Evolutionary conservation across 2,797 vertebrate species (phyloP).

Genomic region (Serranus cabrilla): DNA sequence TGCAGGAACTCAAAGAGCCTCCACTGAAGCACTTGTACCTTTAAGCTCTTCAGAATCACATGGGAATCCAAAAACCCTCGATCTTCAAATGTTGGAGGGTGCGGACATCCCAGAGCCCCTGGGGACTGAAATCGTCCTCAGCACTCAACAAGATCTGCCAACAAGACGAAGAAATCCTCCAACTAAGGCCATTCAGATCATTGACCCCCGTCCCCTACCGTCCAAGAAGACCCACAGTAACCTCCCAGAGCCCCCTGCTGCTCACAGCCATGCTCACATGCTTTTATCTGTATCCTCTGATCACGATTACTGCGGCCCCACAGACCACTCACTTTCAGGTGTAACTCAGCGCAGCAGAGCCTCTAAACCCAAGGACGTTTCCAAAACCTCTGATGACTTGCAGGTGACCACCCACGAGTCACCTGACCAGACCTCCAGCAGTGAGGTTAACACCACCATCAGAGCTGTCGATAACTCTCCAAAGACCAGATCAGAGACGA

Average conservation of each 20-base stretch:
- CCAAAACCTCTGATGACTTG: constrained; percentile 13
- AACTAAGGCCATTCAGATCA: constrained; percentile 86
- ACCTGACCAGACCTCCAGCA: not conserved
- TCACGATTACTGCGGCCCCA: constrained; percentile 91
- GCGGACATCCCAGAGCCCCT: constrained; percentile 63
- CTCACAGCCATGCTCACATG: constrained; percentile 14
- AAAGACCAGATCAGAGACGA: not conserved
- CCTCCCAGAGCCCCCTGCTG: not conserved
- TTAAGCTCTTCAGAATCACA: constrained; percentile 26
- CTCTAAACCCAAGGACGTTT: constrained; percentile 15
- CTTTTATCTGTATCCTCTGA: constrained; percentile 80
- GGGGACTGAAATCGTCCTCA: constrained; percentile 82
- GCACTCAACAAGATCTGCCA: constrained; percentile 77
- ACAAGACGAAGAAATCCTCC: constrained; percentile 71
- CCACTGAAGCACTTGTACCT: constrained; percentile 8
- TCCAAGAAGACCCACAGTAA: constrained; percentile 68
- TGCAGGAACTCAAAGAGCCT: constrained; percentile 2
- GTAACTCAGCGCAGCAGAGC: constrained; percentile 81
- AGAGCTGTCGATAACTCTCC: constrained; percentile 14
- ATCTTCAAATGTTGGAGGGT: not conserved
- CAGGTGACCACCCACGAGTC: not conserved
- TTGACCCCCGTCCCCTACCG: constrained; percentile 87
- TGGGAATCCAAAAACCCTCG: not conserved
- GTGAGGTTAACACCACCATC: not conserved
- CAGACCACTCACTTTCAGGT: constrained; percentile 4